Evolutionary conservation across 2,113 vertebrate species (phyloP), one percentile per base, ranked within the genome.

Genomic region (Pangasianodon gigas): DNA sequence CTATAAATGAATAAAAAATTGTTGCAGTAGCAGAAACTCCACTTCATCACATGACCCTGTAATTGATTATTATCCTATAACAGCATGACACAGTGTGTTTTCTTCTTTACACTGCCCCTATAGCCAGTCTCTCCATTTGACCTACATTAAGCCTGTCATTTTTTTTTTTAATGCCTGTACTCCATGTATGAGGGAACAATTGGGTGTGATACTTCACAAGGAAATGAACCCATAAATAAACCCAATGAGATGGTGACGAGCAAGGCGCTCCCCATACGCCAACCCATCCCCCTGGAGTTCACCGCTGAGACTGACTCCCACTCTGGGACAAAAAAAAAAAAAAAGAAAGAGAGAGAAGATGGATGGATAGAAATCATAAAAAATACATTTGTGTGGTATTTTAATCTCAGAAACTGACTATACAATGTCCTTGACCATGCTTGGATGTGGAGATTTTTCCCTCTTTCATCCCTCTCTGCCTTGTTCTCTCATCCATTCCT

Each of bases 211-310:
- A 21, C 56, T 21, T 87, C 75, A 80, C 16, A 24, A 75, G 24
- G 87, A 67, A 88, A 88, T 32, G 18, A 82, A 67, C 32, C 58
- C 77, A 65, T 88, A 88, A 81, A 88, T 65, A 52, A 67, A 74
- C 21, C 13, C 32, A 29, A 48, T 46, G 74, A 79, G 71, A 75
- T 18, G 44, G 54, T 21, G 74, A 60, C 48, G 52, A 44, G 52
- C 18, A 13, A 46, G 74, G 29, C 37, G 26, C 74, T 79, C 52
- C 86, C 86, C 51, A 6, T 14, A 56, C 69, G 4, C 48, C 85
- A 56, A 8, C 21, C 26, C 51, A 24, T 75, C 67, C 85, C 86
- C 13, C 21, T 77, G 86, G 86, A 87, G 51, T 87, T 79, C 46
- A 87, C 74, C 4, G 26, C 54, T 48, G 74, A 87, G 37, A 77